Conservation (phyloP, 1,140 invertebrate species). For the Geopemphigus sp. region DNA sequence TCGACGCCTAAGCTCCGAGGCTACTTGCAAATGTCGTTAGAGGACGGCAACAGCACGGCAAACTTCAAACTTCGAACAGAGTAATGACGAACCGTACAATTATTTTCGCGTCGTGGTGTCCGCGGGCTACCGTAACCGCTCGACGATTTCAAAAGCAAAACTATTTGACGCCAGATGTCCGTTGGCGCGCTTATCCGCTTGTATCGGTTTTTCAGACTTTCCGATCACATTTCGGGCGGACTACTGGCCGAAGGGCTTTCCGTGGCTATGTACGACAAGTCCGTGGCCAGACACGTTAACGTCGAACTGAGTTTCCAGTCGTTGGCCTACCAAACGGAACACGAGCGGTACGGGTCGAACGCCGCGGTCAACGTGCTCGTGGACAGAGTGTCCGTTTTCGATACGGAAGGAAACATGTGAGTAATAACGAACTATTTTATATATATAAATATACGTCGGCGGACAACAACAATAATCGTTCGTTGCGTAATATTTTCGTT, state of each 20-base stretch:
- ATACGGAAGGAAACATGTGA: conserved; percentile 33
- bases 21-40: conserved; percentile 53
- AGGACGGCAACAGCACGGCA: conserved; percentile 3
- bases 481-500: not conserved
- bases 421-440: not conserved
- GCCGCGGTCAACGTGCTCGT: not conserved
- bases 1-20: conserved; percentile 55
- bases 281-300: not conserved
- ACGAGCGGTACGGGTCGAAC: not conserved
- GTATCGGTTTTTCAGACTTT: not conserved
- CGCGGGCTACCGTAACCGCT: no score
- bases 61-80: conserved; percentile 30
- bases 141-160: no score
- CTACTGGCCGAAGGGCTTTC: conserved; percentile 28
- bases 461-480: not conserved
- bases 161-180: no score
- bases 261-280: conserved; percentile 1
- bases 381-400: conserved; percentile 12
- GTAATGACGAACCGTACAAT: not conserved
- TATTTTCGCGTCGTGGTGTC: no score
- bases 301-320: conserved; percentile 38
- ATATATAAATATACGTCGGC: no score
- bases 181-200: not conserved
- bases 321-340: conserved; percentile 27
- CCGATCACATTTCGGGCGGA: conserved; percentile 31